Percentiles rank a stretch among this genome's conserved stretches.
Conservation (phyloP, 2,888 invertebrate genomes). For the Prenolepis imparis region DNA sequence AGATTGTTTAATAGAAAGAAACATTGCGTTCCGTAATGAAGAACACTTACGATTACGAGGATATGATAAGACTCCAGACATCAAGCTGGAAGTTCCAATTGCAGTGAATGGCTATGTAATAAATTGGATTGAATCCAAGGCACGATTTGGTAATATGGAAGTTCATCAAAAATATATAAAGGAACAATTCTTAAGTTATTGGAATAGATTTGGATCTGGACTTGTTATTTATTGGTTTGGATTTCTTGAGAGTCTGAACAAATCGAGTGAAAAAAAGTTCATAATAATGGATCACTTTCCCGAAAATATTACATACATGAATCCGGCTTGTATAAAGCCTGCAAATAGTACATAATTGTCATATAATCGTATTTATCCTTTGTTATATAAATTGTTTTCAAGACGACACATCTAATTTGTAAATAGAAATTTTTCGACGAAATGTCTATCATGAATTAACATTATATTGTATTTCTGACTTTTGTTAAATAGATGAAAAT, state of each 20-base stretch:
- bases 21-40: conserved; percentile 91
- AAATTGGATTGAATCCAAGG: conserved; percentile 99
- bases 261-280: conserved; percentile 87
- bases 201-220: conserved; percentile 97
- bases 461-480: not conserved
- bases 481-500: not conserved
- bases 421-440: not conserved
- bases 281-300: conserved; percentile 90
- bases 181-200: conserved; percentile 95
- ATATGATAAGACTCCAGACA: conserved; percentile 98
- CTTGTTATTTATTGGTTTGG: conserved; percentile 99
- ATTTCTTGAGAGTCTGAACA: conserved; percentile 89
- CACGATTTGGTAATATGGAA: conserved; percentile 95
- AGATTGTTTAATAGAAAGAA: conserved; percentile 88
- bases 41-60: conserved; percentile 93
- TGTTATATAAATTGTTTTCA: conserved; percentile 32
- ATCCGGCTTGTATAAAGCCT: conserved; percentile 76
- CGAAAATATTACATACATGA: conserved; percentile 88
- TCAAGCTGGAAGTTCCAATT: conserved; percentile 95
- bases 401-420: not conserved
- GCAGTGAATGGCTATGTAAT: conserved; percentile 94
- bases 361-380: conserved; percentile 7
- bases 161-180: conserved; percentile 93
- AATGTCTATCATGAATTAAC: not conserved
- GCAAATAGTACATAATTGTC: conserved; percentile 54